These are phyloP conservation scores for Spinibarbus caldwelli DNA, from an alignment of 2,797 vertebrate species.

Conservation along the genomic window DNA sequence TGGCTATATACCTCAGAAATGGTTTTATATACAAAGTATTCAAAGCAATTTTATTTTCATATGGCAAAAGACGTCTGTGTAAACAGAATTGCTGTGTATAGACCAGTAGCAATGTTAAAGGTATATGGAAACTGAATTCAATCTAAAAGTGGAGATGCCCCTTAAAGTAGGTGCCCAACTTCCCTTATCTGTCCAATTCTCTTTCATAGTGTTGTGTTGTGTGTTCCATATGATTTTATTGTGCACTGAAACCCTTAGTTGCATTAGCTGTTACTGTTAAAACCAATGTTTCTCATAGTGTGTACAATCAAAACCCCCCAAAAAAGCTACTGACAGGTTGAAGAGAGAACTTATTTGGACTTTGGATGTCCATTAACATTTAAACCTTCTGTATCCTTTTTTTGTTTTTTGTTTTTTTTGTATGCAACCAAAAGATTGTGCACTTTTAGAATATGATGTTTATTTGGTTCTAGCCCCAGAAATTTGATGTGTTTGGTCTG, in stretches of 20 bases:
- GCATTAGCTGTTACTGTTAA: constrained; percentile 4
- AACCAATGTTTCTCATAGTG: background rate
- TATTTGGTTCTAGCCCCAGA: background rate
- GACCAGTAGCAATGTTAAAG: constrained; percentile 68
- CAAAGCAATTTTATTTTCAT: constrained; percentile 74
- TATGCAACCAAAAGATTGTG: constrained; percentile 24
- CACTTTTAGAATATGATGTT: constrained; percentile 7
- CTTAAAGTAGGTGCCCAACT: constrained; percentile 8
- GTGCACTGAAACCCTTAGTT: constrained; percentile 4
- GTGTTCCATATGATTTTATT: background rate
- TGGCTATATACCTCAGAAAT: constrained; percentile 61
- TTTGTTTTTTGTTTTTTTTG: background rate
- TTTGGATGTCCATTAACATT: background rate
- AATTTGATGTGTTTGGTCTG: background rate
- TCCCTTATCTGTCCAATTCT: background rate
- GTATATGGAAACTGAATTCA: constrained; percentile 61
- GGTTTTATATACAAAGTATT: constrained; percentile 45
- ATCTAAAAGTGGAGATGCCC: constrained; percentile 26
- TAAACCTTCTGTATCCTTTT: background rate
- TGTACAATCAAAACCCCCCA: constrained; percentile 15
- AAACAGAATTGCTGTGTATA: constrained; percentile 61
- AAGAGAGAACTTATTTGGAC: background rate
- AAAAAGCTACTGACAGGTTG: background rate
- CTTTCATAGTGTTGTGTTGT: constrained; percentile 2
- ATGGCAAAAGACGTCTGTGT: constrained; percentile 61